Evolutionary conservation across 2,797 vertebrate species (phyloP).

Genomic region (Menidia menidia): DNA sequence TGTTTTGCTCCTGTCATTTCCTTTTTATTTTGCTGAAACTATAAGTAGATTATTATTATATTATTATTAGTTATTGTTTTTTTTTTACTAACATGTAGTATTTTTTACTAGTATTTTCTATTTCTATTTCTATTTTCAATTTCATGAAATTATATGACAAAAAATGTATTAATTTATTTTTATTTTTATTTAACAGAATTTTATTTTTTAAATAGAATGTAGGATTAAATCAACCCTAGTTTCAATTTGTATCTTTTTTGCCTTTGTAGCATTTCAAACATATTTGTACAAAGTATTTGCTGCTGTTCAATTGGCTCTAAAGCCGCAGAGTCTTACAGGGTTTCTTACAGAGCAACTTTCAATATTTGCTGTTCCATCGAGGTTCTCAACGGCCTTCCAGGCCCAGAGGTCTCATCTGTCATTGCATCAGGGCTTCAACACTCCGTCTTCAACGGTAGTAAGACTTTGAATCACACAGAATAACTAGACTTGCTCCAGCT

Average conservation of each 20-base stretch:
- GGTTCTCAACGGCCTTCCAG: constrained; percentile 48
- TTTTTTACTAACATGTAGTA: neutral
- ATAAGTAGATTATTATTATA: neutral
- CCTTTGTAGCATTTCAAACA: neutral
- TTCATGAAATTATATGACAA: too few relatives aligned
- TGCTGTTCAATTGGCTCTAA: constrained; percentile 36
- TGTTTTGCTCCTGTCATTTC: neutral
- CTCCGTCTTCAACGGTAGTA: constrained; percentile 42
- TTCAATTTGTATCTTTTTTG: constrained; percentile 13
- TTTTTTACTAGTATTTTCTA: neutral
- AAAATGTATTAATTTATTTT: neutral
- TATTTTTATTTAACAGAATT: neutral
- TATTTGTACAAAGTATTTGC: constrained; percentile 26
- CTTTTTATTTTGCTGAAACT: neutral
- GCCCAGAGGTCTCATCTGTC: constrained; percentile 57
- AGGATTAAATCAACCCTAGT: neutral
- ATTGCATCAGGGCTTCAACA: constrained; percentile 44
- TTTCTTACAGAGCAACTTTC: constrained; percentile 41
- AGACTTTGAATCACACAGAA: constrained; percentile 53
- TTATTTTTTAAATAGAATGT: constrained; percentile 1
- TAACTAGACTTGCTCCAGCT: constrained; percentile 60
- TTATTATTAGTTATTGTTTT: neutral
- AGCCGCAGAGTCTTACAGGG: constrained; percentile 48
- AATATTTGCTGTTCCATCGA: constrained; percentile 38
- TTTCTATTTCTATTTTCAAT: neutral